Conservation (phyloP, 2,113 vertebrate genomes). For the Oryzias woworae region DNA sequence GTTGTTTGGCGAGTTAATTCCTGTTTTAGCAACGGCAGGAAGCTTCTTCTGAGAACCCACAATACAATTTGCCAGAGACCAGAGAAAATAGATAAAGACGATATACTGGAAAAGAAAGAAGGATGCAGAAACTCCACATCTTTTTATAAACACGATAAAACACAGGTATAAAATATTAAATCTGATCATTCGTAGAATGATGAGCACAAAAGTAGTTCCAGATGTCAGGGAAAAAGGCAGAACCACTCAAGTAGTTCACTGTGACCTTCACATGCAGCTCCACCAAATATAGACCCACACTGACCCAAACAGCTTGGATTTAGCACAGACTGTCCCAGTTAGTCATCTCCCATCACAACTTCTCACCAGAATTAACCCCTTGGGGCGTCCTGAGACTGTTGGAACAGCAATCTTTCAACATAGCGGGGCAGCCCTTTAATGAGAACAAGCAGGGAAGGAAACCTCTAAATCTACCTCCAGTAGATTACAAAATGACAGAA, state of each 20-base stretch:
- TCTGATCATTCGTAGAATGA: too few relatives aligned
- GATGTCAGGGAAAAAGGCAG: neutral
- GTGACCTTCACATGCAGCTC: constrained; percentile 12
- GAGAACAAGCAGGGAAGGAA: neutral
- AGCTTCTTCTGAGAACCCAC: too few relatives aligned
- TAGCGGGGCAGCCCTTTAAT: constrained; percentile 4
- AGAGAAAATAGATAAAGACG: too few relatives aligned
- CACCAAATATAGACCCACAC: constrained; percentile 36
- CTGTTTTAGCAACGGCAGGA: too few relatives aligned
- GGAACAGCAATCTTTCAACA: constrained; percentile 26
- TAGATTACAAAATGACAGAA: neutral
- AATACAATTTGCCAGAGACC: too few relatives aligned
- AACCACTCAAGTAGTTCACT: neutral
- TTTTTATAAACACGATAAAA: too few relatives aligned
- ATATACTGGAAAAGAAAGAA: too few relatives aligned
- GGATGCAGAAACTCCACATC: too few relatives aligned
- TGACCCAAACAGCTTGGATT: constrained; percentile 24
- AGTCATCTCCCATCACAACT: constrained; percentile 14
- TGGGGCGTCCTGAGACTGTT: constrained; percentile 1
- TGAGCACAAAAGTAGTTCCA: too few relatives aligned
- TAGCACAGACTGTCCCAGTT: constrained; percentile 53
- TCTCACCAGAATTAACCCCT: constrained; percentile 27
- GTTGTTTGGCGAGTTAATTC: too few relatives aligned
- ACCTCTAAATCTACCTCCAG: too few relatives aligned
- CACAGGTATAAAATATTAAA: too few relatives aligned